Evolutionary conservation across 2,113 vertebrate genomes (phyloP), one percentile per base, ranked within the genome.

Genomic region (Pomatorhinus ruficollis): DNA sequence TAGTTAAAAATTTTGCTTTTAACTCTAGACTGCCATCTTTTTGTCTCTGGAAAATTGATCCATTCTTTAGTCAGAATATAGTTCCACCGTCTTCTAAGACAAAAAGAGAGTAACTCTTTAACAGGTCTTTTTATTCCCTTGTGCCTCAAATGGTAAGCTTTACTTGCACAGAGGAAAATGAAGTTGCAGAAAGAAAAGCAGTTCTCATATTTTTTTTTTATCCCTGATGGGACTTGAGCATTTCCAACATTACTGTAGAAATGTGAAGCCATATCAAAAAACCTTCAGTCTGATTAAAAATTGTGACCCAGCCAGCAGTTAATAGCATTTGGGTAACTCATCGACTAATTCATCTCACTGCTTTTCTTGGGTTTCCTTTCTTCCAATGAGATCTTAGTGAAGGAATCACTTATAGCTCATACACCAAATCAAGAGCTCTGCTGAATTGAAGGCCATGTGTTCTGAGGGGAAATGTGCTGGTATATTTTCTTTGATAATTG

Each of bases 31-130:
- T 66, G 24, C 40, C 69, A 89, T 95, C 13, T 44, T 86, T 95
- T 97, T 95, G 75, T 84, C 71, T 97, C 77, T 82, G 82, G 60
- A 97, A 95, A 89, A 83, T 42, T 45, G 92, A 96, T 92, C 79
- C 61, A 82, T 91, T 95, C 21, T 91, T 81, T 33, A 71, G 31
- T 37, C 37, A 80, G 39, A 71, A 10, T 64, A 65, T 64, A 74
- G 65, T 56, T 78, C n/a, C 39, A 70, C 18, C 30, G 66, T 90
- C 14, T 72, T 66, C 30, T 71, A 61, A 92, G 65, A 72, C 27
- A 80, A 87, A 89, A 88, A 45, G 10, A 42, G 2, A 75, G 33
- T 70, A 95, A 95, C 68, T 86, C 42, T 97, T 97, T 96, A 97
- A 90, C 82, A 91, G 83, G 60, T 94, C 57, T 80, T 81, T 96